Percentiles rank a stretch among this genome's conserved stretches.
phyloP scores from a whole-genome alignment of 2,113 vertebrate genomes.

The Tamias sibiricus region DNA sequence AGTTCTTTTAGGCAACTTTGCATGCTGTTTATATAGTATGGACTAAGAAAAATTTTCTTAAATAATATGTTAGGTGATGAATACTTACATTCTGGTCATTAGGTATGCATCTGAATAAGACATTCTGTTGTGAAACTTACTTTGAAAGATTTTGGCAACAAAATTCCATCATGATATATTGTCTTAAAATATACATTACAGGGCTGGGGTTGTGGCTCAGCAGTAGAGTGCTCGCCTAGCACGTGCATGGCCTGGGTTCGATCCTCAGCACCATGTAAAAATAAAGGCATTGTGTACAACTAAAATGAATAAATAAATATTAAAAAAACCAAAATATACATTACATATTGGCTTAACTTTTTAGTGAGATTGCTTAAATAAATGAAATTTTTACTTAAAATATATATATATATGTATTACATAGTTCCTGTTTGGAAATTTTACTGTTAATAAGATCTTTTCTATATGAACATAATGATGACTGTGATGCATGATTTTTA shows the following conservation, averaged over 20 bases:
- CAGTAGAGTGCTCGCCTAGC: too few species aligned
- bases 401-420: not conserved
- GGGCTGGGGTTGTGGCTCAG: too few species aligned
- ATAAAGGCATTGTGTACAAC: too few species aligned
- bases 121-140: not conserved
- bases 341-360: too few species aligned
- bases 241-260: too few species aligned
- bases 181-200: not conserved
- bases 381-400: too few species aligned
- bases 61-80: not conserved
- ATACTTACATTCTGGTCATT: conserved; percentile 5
- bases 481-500: not conserved
- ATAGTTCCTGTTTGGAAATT: conserved; percentile 21
- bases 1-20: not conserved
- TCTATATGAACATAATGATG: not conserved
- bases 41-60: not conserved
- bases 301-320: too few species aligned
- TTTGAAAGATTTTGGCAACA: conserved; percentile 28
- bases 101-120: not conserved
- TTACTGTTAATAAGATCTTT: not conserved
- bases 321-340: too few species aligned
- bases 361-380: too few species aligned
- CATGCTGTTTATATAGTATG: not conserved
- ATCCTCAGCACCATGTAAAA: too few species aligned
- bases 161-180: conserved; percentile 12